phyloP scores from a whole-genome alignment of 1,140 invertebrate species.

The Ceratina calcarata region DNA sequence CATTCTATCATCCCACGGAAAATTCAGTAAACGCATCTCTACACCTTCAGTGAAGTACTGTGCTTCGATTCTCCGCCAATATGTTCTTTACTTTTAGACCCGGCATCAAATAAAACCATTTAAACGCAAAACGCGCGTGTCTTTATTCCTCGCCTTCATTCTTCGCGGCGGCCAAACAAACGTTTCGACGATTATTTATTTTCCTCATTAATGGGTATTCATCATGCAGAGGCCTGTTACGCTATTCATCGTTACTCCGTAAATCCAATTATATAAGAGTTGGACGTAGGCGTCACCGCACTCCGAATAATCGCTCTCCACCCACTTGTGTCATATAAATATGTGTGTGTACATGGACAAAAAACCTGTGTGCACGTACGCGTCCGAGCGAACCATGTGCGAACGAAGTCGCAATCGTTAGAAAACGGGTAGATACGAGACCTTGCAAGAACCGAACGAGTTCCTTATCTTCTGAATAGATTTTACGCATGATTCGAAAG shows the following conservation, averaged over 20 bases:
- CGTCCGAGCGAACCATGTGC: too few species aligned
- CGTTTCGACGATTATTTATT: background rate
- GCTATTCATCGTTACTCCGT: constrained; percentile 26
- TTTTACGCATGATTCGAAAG: too few species aligned
- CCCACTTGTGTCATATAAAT: constrained; percentile 8
- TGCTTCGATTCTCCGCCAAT: constrained; percentile 19
- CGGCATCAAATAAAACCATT: constrained; percentile 56
- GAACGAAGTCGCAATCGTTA: too few species aligned
- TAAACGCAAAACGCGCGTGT: constrained; percentile 34
- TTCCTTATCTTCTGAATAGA: too few species aligned
- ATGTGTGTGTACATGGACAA: background rate
- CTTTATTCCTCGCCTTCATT: background rate
- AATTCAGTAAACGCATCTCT: background rate
- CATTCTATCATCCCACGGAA: background rate
- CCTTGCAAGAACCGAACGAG: too few species aligned
- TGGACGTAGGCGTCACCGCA: constrained; percentile 30
- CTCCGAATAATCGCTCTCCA: constrained; percentile 22
- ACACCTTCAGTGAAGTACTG: background rate
- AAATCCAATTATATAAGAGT: constrained; percentile 36
- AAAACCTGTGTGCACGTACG: too few species aligned
- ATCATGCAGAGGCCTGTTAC: constrained; percentile 2
- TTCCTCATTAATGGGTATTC: constrained; percentile 23
- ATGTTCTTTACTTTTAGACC: constrained; percentile 30
- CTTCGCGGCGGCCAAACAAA: background rate
- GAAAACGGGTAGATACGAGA: too few species aligned